Conservation (phyloP, 2,888 invertebrate species). For the Drosophila bunnanda region DNA sequence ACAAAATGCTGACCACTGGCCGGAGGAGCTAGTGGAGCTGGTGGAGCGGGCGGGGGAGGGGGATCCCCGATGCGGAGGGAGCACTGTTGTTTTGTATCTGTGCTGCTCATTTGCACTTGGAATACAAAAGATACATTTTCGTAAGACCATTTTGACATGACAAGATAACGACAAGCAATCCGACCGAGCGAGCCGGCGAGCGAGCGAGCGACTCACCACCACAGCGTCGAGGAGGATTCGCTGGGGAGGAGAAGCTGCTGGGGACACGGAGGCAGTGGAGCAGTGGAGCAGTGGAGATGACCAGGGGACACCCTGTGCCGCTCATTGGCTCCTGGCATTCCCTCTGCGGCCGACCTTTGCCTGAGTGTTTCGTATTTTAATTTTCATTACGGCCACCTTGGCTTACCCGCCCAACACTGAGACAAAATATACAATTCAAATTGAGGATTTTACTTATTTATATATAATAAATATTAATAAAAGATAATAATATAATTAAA, state of each 20-base stretch:
- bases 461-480: background rate
- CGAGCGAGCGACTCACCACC: conserved; percentile 35
- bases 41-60: background rate
- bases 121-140: conserved; percentile 82
- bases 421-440: background rate
- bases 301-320: conserved; percentile 50
- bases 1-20: conserved; percentile 30
- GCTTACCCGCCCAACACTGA: conserved; percentile 23
- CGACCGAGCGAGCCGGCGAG: conserved; percentile 44
- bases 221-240: background rate
- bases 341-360: conserved; percentile 60
- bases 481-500: background rate
- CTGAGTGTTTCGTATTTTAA: conserved; percentile 75
- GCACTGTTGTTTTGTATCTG: conserved; percentile 54
- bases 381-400: conserved; percentile 77
- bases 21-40: background rate
- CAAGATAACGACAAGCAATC: conserved; percentile 83
- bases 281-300: background rate
- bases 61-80: conserved; percentile 17
- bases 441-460: background rate
- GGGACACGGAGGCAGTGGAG: background rate
- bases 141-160: conserved; percentile 83
- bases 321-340: conserved; percentile 68
- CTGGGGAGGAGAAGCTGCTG: background rate
- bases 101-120: conserved; percentile 82